A percentile compares a stretch with the other conserved stretches of the same genome.
These are phyloP conservation scores for Stegophylla sp. DNA, from an alignment of 2,888 invertebrate species.

Conservation along the genomic window DNA sequence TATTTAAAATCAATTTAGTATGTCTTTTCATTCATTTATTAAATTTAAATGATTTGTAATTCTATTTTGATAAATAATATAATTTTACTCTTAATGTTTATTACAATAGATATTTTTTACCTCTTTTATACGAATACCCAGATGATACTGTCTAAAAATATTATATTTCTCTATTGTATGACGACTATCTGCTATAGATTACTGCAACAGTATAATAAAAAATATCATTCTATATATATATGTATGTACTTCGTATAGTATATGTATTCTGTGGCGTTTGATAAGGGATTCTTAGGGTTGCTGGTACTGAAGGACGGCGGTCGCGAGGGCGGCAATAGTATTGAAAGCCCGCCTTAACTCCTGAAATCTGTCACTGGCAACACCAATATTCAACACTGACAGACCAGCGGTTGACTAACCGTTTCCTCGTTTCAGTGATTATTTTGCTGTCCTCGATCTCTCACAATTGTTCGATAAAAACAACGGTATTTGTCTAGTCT, in stretches of 20 bases:
- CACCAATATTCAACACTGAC: not conserved
- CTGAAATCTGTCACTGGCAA: slow-evolving; percentile 38
- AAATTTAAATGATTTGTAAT: too few relatives aligned
- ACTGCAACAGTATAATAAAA: not conserved
- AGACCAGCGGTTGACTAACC: slow-evolving; percentile 40
- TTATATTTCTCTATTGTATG: not conserved
- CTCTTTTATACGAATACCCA: not conserved
- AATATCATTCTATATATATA: slow-evolving; percentile 8
- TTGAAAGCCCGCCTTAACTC: slow-evolving; percentile 11
- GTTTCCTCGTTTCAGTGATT: slow-evolving; percentile 16
- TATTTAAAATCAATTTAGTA: too few relatives aligned
- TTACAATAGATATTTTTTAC: not conserved
- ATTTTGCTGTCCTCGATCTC: slow-evolving; percentile 7
- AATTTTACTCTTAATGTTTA: too few relatives aligned
- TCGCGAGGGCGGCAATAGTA: not conserved
- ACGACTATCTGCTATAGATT: not conserved
- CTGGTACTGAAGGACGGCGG: slow-evolving; percentile 17
- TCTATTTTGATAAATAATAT: too few relatives aligned
- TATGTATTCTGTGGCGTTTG: slow-evolving; percentile 28
- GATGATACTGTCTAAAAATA: not conserved
- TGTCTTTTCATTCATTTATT: too few relatives aligned
- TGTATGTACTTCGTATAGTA: not conserved
- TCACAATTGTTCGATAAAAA: not conserved
- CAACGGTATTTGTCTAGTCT: not conserved
- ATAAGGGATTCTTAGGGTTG: not conserved